These are phyloP conservation scores for Sphyrna mokarran DNA, from an alignment of 2,113 vertebrate genomes.

Conservation along the genomic window DNA sequence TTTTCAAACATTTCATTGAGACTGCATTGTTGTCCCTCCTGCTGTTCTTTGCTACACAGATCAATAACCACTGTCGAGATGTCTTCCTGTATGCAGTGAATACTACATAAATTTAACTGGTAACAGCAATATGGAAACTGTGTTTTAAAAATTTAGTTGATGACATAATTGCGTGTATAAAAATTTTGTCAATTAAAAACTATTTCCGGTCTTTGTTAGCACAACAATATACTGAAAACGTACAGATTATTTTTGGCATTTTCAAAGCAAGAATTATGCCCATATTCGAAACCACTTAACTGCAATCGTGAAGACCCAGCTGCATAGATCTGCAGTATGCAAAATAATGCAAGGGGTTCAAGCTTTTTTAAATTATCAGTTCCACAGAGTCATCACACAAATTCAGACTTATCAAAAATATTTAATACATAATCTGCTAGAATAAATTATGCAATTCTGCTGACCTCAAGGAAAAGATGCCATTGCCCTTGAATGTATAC, in stretches of 20 bases:
- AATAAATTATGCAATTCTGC: too few relatives aligned
- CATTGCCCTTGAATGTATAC: too few relatives aligned
- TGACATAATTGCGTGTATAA: background rate
- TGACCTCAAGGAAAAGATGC: too few relatives aligned
- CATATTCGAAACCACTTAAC: background rate
- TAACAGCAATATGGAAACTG: background rate
- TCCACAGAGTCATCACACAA: background rate
- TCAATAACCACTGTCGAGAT: background rate
- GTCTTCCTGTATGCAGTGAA: background rate
- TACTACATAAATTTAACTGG: background rate
- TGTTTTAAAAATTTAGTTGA: background rate
- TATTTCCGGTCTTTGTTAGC: background rate
- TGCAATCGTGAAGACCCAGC: background rate
- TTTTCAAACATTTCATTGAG: background rate
- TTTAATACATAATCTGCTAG: background rate
- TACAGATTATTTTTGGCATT: background rate
- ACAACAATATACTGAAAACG: background rate
- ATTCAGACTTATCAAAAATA: background rate
- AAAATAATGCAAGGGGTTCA: background rate
- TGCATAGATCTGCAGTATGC: background rate
- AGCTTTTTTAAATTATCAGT: background rate
- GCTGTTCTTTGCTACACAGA: background rate
- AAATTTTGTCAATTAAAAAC: background rate
- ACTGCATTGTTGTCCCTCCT: background rate
- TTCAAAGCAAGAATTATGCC: background rate